A percentile compares a stretch with the other conserved stretches of the same genome.
Evolutionary conservation across 2,113 vertebrate genomes (phyloP).

Genomic region (Nyctibius bracteatus): DNA sequence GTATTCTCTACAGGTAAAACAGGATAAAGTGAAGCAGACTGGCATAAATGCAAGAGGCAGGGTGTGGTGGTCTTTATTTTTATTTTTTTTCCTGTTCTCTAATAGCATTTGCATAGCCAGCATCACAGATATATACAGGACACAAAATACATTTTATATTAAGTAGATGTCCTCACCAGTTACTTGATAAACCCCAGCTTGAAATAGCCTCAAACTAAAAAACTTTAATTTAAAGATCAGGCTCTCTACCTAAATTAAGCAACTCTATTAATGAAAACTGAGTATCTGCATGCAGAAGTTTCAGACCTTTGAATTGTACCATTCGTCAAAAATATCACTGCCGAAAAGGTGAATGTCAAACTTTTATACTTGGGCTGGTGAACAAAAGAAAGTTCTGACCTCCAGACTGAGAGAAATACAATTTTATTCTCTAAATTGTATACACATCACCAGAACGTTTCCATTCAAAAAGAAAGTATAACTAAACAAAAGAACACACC

Average conservation of each 20-base stretch:
- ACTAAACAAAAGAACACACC: background rate
- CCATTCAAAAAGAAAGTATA: background rate
- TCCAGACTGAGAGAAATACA: background rate
- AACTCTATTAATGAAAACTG: background rate
- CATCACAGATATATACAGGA: background rate
- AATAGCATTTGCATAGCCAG: background rate
- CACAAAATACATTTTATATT: background rate
- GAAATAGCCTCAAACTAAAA: background rate
- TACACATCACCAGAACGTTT: background rate
- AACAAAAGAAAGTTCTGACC: background rate
- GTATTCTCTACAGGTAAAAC: background rate
- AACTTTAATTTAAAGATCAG: background rate
- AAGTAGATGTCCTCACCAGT: background rate
- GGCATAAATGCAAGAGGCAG: fast-evolving
- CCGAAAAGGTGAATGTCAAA: background rate
- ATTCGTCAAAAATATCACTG: background rate
- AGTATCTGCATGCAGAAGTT: background rate
- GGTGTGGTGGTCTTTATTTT: too few species aligned
- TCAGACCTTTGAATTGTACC: background rate
- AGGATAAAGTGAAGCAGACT: background rate
- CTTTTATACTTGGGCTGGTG: background rate
- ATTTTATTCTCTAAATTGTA: background rate
- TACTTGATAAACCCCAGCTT: background rate
- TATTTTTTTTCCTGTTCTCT: background rate
- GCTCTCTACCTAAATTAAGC: background rate